Evolutionary conservation across 2,888 invertebrate species (phyloP), one percentile per base, ranked within the genome.

Genomic region (Mimumesa dahlbomi): DNA sequence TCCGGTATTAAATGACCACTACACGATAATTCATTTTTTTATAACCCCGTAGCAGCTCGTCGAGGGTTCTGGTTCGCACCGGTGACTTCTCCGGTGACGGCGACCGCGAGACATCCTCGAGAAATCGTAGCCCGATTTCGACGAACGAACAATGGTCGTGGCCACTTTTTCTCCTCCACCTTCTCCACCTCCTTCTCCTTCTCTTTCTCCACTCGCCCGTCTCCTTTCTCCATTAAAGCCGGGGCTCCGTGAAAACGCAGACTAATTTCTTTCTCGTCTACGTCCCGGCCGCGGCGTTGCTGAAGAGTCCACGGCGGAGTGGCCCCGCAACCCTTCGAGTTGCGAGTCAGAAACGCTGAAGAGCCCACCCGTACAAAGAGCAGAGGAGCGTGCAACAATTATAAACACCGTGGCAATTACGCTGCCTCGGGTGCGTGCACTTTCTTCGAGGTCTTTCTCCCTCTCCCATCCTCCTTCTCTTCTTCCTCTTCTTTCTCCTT

Each of bases 361-460:
- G 81, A 63, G 58, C 45, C n/a, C 46, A 46, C 31, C 59, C 57
- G 73, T 69, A 68, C 73, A 77, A 73, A 65, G 69, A 71, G 64
- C 68, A 66, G 65, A 73, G 52, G 68, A 73, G 71, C 71, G 73
- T 69, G 77, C 78, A 82, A 85, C 84, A 85, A 85, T 85, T 85
- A 85, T 84, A 84, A 85, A 85, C 82, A 85, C 79, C 73, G 68
- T 69, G 73, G 82, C 85, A 84, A 85, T 85, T 85, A 82, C 76
- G 56, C 63, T 64, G 75, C 68, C 77, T 57, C 43, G 65, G 77
- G 74, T 78, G 77, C 80, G 76, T 76, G 74, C 73, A 71, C 63
- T 73, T 68, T 70, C 73, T 67, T 63, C 59, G 53, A 53, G 50
- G 61, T 56, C 48, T 16, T 52, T 54, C 36, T 21, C 25, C 2